A percentile compares a stretch with the other conserved stretches of the same genome.
Evolutionary conservation across 2,797 vertebrate genomes (phyloP).

Genomic region (Vespertilio murinus): DNA sequence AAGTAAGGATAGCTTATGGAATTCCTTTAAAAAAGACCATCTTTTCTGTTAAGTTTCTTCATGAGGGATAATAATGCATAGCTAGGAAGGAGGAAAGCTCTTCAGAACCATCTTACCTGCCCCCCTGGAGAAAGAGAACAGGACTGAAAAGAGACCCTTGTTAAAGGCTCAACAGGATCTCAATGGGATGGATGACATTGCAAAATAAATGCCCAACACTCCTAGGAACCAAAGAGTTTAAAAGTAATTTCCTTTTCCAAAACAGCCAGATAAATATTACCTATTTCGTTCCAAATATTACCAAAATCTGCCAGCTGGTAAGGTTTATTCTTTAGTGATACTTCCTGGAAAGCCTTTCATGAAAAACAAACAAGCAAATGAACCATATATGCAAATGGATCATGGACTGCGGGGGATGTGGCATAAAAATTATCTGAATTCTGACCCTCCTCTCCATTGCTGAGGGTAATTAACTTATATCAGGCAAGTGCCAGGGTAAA

Average conservation of each 20-base stretch:
- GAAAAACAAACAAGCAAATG: constrained; percentile 49
- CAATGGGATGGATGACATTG: neutral
- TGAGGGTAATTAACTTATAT: neutral
- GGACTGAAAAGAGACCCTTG: neutral
- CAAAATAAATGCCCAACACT: constrained; percentile 6
- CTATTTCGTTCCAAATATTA: neutral
- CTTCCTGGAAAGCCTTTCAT: constrained; percentile 17
- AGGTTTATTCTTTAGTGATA: neutral
- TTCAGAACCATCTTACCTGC: neutral
- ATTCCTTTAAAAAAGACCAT: constrained; percentile 57
- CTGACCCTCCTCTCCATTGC: neutral
- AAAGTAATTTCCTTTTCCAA: neutral
- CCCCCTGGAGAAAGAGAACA: neutral
- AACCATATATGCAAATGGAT: neutral
- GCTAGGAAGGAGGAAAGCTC: neutral
- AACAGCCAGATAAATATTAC: neutral
- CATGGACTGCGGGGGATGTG: neutral
- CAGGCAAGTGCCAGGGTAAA: neutral
- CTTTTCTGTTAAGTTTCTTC: neutral
- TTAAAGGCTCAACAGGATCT: neutral
- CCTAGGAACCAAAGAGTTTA: neutral
- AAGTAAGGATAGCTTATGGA: constrained; percentile 45
- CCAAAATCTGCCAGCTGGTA: neutral
- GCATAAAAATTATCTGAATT: neutral
- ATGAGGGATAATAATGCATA: neutral